Conservation (phyloP, 2,113 vertebrate genomes). For the Eulemur rufifrons region DNA sequence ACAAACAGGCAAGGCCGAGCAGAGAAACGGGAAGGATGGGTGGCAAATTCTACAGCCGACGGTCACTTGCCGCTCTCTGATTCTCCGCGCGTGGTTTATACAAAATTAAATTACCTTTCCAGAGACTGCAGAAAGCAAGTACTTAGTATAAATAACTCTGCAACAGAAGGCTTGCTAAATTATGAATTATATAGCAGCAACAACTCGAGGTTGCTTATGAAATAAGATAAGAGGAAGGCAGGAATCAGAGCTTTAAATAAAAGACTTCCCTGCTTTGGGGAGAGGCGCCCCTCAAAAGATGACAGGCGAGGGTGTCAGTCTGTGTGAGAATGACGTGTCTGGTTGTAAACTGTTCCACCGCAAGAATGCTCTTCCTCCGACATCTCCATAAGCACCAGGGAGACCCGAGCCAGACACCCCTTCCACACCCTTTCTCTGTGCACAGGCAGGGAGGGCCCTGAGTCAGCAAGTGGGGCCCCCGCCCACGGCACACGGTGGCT, state of each 20-base stretch:
- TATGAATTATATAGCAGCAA: neutral
- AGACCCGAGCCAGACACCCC: neutral
- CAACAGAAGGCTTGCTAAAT: neutral
- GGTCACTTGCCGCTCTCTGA: neutral
- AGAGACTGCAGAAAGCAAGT: neutral
- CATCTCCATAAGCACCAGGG: rapidly evolving
- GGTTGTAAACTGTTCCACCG: neutral
- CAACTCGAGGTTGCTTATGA: neutral
- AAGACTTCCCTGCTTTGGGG: neutral
- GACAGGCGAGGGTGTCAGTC: neutral
- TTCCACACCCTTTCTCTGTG: neutral
- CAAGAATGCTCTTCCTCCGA: neutral
- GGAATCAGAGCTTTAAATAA: neutral
- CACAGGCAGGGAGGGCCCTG: neutral
- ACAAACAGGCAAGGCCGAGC: rapidly evolving
- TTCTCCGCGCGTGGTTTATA: neutral
- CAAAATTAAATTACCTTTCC: neutral
- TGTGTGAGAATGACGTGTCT: neutral
- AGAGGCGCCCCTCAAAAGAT: neutral
- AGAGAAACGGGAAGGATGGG: rapidly evolving
- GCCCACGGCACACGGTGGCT: neutral
- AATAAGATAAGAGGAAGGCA: neutral
- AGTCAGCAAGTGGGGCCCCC: neutral
- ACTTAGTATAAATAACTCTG: neutral
- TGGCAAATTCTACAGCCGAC: rapidly evolving